phyloP scores from a whole-genome alignment of 2,888 invertebrate genomes.

The Eremobia ochroleuca region DNA sequence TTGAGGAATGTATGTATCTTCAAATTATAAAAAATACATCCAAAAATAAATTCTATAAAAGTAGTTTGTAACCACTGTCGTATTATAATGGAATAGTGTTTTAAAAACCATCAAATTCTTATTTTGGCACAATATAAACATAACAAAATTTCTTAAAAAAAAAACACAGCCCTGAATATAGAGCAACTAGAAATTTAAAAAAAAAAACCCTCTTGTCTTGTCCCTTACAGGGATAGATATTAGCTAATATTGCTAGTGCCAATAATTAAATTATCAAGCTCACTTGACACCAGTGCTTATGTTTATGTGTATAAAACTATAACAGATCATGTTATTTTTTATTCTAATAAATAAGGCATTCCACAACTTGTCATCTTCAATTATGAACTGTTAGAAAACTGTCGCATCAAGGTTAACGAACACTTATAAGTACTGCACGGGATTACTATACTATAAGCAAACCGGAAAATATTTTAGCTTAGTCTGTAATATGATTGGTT shows the following conservation, averaged over 20 bases:
- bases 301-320: constrained; percentile 18
- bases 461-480: not conserved
- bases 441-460: not conserved
- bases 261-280: constrained; percentile 10
- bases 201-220: constrained; percentile 3
- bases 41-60: constrained; percentile 61
- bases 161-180: constrained; percentile 64
- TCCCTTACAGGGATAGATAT: constrained; percentile 1
- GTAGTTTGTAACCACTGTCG: constrained; percentile 44
- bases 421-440: not conserved
- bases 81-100: constrained; percentile 50
- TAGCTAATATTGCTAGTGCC: not conserved
- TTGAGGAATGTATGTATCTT: constrained; percentile 59
- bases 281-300: not conserved
- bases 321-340: constrained; percentile 13
- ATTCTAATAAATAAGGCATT: not conserved
- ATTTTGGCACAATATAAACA: constrained; percentile 68
- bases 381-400: not conserved
- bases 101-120: constrained; percentile 31
- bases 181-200: constrained; percentile 15
- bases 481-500: not conserved
- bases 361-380: not conserved
- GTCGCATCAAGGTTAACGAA: not conserved
- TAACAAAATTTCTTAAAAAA: constrained; percentile 52
- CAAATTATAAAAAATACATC: constrained; percentile 57